These are phyloP conservation scores for Lampropteryx suffumata DNA, from an alignment of 2,888 invertebrate species.

Conservation along the genomic window DNA sequence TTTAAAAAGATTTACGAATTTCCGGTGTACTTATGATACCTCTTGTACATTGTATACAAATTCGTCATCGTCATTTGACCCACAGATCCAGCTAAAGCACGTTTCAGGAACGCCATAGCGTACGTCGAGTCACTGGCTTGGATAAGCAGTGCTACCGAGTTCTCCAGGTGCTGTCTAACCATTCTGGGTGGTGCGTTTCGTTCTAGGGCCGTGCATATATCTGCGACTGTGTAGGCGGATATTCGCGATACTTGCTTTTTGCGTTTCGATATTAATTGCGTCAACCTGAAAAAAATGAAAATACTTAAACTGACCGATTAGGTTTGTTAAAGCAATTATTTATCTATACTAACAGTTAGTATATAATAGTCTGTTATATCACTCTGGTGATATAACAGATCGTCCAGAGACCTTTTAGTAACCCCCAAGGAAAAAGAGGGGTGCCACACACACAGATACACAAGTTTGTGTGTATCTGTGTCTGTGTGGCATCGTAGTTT, in stretches of 20 bases:
- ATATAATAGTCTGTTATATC: no score
- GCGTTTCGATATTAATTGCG: conserved; percentile 69
- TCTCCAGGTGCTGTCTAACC: conserved; percentile 69
- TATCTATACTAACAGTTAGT: no score
- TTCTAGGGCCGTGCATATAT: conserved; percentile 64
- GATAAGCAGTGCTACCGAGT: conserved; percentile 62
- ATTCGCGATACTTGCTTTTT: conserved; percentile 71
- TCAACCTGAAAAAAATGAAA: conserved; percentile 55
- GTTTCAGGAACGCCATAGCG: conserved; percentile 66
- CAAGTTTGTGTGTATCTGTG: no score
- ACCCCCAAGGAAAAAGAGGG: no score
- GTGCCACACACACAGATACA: no score
- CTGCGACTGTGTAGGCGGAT: conserved; percentile 70
- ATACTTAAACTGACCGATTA: no score
- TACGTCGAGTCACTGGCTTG: conserved; percentile 63
- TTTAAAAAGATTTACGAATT: conserved; percentile 53
- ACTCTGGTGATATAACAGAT: no score
- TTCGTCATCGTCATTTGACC: conserved; percentile 71
- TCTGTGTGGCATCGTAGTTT: no score
- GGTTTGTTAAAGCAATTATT: no score
- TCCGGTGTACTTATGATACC: conserved; percentile 77
- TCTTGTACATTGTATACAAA: conserved; percentile 70
- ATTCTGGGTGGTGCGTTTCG: conserved; percentile 54
- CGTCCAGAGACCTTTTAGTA: no score
- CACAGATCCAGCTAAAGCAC: conserved; percentile 60